Conservation (phyloP, 2,888 invertebrate genomes). For the Epinotia ramella region DNA sequence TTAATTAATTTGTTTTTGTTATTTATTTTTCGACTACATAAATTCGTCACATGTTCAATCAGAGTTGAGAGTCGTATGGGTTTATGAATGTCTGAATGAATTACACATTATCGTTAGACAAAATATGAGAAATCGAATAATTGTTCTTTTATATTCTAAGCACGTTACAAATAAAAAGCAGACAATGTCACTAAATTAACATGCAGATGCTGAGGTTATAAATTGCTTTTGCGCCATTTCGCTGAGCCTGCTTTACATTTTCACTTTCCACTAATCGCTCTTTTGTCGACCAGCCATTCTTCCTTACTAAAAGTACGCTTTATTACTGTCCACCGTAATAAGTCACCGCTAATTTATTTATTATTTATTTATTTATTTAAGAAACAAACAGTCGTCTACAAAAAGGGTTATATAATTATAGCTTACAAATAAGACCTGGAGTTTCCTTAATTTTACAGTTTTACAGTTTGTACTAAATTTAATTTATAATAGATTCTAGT, state of each 20-base stretch:
- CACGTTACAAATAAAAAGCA: conserved; percentile 19
- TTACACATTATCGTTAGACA: background rate
- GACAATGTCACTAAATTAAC: conserved; percentile 37
- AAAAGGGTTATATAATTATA: no score
- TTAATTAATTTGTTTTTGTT: no score
- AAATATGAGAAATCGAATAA: conserved; percentile 11
- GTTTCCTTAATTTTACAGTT: no score
- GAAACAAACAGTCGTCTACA: no score
- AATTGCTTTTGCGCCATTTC: conserved; percentile 40
- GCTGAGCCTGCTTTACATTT: conserved; percentile 38
- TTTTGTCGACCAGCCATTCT: conserved; percentile 29
- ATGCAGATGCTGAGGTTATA: conserved; percentile 42
- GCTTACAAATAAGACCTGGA: no score
- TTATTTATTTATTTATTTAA: no score
- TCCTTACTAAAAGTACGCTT: conserved; percentile 19
- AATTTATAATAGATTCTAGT: no score
- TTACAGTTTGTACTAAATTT: no score
- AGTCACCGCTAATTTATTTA: conserved; percentile 10
- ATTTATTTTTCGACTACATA: background rate
- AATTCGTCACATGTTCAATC: background rate
- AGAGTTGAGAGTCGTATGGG: background rate
- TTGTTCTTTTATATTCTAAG: background rate
- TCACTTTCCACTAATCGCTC: conserved; percentile 38
- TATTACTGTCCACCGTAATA: conserved; percentile 10
- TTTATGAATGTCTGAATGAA: background rate